Evolutionary conservation across 2,113 vertebrate species (phyloP).

Genomic region (Nyctereutes procyonoides): DNA sequence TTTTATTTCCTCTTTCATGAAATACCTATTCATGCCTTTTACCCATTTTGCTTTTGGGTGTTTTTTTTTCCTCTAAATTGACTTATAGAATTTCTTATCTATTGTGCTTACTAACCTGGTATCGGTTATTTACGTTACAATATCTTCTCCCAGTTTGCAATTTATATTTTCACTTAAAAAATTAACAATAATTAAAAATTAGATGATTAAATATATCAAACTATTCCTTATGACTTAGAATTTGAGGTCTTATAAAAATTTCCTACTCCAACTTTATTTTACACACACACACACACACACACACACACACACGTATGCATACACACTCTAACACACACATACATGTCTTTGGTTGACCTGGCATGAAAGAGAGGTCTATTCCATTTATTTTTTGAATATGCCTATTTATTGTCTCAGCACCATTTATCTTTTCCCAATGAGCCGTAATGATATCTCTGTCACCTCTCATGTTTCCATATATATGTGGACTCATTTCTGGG

Average conservation of each 20-base stretch:
- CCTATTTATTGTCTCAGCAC: neutral
- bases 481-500: neutral
- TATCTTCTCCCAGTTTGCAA: neutral
- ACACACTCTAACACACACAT: neutral
- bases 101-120: neutral
- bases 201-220: neutral
- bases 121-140: neutral
- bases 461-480: neutral
- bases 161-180: neutral
- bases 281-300: no score
- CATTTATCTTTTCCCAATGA: neutral
- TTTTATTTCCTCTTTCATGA: conserved; percentile 15
- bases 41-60: neutral
- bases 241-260: conserved; percentile 32
- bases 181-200: neutral
- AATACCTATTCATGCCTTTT: neutral
- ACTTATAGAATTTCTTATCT: neutral
- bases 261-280: neutral
- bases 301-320: no score
- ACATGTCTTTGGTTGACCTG: neutral
- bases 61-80: neutral
- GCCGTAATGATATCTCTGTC: neutral
- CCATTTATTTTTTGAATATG: neutral
- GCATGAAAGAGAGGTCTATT: neutral
- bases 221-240: neutral